phyloP scores from a whole-genome alignment of 2,888 invertebrate genomes.

The Drosophila gaucha region DNA sequence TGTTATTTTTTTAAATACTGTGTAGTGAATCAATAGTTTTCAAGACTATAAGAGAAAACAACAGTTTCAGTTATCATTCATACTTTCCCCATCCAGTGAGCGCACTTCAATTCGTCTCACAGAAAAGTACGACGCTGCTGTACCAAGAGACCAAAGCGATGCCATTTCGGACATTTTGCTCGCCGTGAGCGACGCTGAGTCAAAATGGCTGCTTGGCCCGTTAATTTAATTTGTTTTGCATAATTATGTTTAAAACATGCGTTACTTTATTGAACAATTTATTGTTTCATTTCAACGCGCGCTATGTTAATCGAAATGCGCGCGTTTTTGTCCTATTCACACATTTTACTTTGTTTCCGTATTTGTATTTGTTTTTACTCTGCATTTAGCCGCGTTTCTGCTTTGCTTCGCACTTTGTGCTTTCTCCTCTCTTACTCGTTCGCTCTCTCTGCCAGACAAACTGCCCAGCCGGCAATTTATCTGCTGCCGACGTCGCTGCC shows the following conservation, averaged over 20 bases:
- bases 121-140: constrained; percentile 50
- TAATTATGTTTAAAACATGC: constrained; percentile 28
- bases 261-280: constrained; percentile 17
- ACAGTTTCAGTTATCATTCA: constrained; percentile 19
- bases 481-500: constrained; percentile 53
- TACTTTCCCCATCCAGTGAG: constrained; percentile 10
- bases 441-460: constrained; percentile 6
- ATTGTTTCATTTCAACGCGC: constrained; percentile 24
- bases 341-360: constrained; percentile 56
- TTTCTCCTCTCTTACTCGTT: constrained; percentile 22
- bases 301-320: constrained; percentile 45
- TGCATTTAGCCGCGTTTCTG: constrained; percentile 58
- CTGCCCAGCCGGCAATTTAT: constrained; percentile 58
- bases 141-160: constrained; percentile 54
- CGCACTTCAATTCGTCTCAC: constrained; percentile 29
- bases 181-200: constrained; percentile 38
- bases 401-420: constrained; percentile 34
- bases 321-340: constrained; percentile 55
- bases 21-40: constrained; percentile 32
- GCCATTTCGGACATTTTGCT: constrained; percentile 54
- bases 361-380: constrained; percentile 78
- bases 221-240: constrained; percentile 41
- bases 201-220: constrained; percentile 56
- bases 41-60: neutral
- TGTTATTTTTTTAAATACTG: constrained; percentile 11